Percentiles rank a stretch among this genome's conserved stretches.
These are phyloP conservation scores for Bombus terrestris DNA, from an alignment of 1,140 invertebrate species.

Conservation along the genomic window DNA sequence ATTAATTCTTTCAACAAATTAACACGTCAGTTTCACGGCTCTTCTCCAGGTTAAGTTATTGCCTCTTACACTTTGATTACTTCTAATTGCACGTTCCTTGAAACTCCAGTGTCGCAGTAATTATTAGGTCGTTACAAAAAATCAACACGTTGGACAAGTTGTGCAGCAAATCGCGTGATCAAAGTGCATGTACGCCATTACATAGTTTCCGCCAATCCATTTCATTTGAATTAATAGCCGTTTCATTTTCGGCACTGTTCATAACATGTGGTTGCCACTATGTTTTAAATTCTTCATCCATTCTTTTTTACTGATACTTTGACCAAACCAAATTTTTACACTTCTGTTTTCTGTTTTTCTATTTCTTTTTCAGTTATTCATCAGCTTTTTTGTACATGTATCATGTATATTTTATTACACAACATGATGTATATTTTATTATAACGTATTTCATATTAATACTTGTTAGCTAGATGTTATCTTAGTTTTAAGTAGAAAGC, in stretches of 20 bases:
- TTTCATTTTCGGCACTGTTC: neutral
- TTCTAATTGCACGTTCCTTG: constrained; percentile 22
- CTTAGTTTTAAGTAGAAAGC: neutral
- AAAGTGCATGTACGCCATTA: constrained; percentile 7
- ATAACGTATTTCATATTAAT: neutral
- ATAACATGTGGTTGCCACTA: neutral
- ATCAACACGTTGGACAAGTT: constrained; percentile 20
- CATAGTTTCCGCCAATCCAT: constrained; percentile 23
- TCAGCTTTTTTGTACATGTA: neutral
- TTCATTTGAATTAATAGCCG: constrained; percentile 31
- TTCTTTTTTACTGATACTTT: neutral
- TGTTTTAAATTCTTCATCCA: neutral
- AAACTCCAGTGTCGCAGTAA: constrained; percentile 7
- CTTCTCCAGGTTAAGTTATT: neutral
- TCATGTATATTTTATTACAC: neutral
- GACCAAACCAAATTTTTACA: neutral
- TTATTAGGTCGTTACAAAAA: constrained; percentile 29
- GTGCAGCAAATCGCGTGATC: constrained; percentile 5
- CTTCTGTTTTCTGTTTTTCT: neutral
- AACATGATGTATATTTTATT: neutral
- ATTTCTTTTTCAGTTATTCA: neutral
- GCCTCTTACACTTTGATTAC: neutral
- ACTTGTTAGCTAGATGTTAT: neutral
- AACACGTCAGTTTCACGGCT: neutral
- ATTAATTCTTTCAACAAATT: neutral